Evolutionary conservation across 2,888 invertebrate species (phyloP), one percentile per base, ranked within the genome.

Genomic region (Syritta pipiens): DNA sequence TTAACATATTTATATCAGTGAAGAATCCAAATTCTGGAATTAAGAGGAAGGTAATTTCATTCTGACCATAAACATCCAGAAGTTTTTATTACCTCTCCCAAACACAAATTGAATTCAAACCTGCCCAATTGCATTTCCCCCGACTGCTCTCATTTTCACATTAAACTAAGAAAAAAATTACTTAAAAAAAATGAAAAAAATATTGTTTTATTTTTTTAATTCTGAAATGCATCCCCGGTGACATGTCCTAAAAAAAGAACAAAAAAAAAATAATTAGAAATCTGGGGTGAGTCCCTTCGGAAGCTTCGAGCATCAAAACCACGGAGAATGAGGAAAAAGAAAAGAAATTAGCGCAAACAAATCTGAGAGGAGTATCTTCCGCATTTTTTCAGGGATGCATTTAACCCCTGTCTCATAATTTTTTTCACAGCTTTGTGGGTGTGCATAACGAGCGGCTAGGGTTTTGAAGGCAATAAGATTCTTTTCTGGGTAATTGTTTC

Each of bases 221-320:
- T 46, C 42, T 35, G 40, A 59, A 75, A 75, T 68, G 62, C 32
- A 14, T 49, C 62, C 62, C 75, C 6, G 7, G 32, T 60, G 60
- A 4, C 60, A 48, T 48, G 48, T 65, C n/a, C n/a, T n/a, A n/a
- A n/a, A n/a, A n/a, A n/a, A 35, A 40, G 7, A 14, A 32, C 24
- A 32, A 59, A 62, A 51, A 53, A 63, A 53, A 62, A 55, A 57
- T 57, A 49, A 76, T 62, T 53, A 57, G 40, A 26, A 55, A 37
- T 48, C 48, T 48, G 46, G 68, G 68, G 49, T 57, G 55, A 62
- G 51, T 76, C 75, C 75, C 75, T 42, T 32, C 57, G 63, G 12
- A 62, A 68, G 42, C 32, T 32, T 48, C 22, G 37, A 42, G 17
- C 35, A 67, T 9, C 24, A 59, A 60, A 51, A 28, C n/a, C n/a